These are phyloP conservation scores for Trichogramma pretiosum DNA, from an alignment of 1,140 invertebrate species.

Conservation along the genomic window DNA sequence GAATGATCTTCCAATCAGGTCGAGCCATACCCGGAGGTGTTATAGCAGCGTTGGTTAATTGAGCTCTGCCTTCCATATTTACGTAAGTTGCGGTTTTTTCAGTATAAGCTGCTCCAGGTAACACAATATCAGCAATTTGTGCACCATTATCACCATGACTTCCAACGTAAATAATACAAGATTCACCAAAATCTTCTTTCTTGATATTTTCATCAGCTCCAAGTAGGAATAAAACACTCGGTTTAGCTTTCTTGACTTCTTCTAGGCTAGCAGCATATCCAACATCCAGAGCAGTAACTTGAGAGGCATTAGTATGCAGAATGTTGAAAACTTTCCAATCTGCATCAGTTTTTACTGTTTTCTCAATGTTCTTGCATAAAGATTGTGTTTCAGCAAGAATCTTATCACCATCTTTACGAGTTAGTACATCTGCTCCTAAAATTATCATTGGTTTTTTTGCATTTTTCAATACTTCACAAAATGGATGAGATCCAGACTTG, in stretches of 20 bases:
- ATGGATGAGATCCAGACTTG: constrained; percentile 64
- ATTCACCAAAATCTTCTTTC: constrained; percentile 71
- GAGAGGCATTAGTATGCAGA: constrained; percentile 80
- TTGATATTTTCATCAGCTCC: constrained; percentile 86
- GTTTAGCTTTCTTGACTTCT: constrained; percentile 56
- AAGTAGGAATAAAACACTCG: constrained; percentile 80
- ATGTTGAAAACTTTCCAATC: constrained; percentile 82
- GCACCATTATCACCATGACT: constrained; percentile 95
- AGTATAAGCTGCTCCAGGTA: constrained; percentile 97
- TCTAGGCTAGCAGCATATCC: constrained; percentile 80
- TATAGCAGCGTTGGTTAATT: constrained; percentile 85
- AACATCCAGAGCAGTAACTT: constrained; percentile 93
- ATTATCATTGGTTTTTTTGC: constrained; percentile 90
- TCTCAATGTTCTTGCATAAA: constrained; percentile 52
- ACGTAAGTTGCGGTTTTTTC: constrained; percentile 96
- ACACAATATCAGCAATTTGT: constrained; percentile 81
- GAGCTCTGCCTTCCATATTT: constrained; percentile 95
- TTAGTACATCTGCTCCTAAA: constrained; percentile 76
- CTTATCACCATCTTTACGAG: constrained; percentile 68
- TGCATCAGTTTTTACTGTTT: constrained; percentile 35
- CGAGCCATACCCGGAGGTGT: constrained; percentile 87
- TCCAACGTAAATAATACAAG: constrained; percentile 92
- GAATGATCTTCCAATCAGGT: constrained; percentile 97
- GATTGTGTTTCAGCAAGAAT: constrained; percentile 68
- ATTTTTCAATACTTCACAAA: constrained; percentile 59